A percentile compares a stretch with the other conserved stretches of the same genome.
These are phyloP conservation scores for Baryphthengus martii DNA, from an alignment of 2,113 vertebrate genomes.

Conservation along the genomic window DNA sequence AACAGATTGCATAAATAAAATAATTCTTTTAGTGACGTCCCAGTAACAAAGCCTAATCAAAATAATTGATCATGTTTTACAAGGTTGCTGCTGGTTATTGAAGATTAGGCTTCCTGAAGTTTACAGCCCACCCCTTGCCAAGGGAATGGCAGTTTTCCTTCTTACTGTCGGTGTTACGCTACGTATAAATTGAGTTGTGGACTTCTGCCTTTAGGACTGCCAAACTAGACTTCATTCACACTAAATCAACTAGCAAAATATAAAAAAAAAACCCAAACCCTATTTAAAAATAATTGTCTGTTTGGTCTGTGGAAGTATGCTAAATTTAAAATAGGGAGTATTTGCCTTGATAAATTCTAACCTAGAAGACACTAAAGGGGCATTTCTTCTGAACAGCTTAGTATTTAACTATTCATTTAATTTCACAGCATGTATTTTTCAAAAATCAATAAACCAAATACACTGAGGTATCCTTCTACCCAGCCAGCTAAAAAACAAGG, in stretches of 20 bases:
- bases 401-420: neutral
- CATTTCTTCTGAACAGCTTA: neutral
- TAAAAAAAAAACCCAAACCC: neutral
- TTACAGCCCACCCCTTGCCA: neutral
- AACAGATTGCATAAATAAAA: neutral
- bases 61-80: neutral
- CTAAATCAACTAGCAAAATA: neutral
- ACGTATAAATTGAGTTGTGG: neutral
- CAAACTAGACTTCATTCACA: neutral
- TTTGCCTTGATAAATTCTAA: neutral
- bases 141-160: fast-evolving
- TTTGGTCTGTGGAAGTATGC: neutral
- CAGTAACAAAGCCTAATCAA: neutral
- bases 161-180: neutral
- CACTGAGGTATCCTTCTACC: neutral
- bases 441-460: constrained; percentile 26
- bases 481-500: neutral
- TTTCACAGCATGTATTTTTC: constrained; percentile 15
- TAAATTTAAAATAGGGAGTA: neutral
- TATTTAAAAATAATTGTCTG: neutral
- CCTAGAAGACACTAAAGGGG: neutral
- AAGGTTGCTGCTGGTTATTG: neutral
- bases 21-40: neutral
- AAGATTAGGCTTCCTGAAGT: neutral
- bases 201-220: neutral